phyloP scores from a whole-genome alignment of 2,797 vertebrate genomes.

The Rhinogobio ventralis region DNA sequence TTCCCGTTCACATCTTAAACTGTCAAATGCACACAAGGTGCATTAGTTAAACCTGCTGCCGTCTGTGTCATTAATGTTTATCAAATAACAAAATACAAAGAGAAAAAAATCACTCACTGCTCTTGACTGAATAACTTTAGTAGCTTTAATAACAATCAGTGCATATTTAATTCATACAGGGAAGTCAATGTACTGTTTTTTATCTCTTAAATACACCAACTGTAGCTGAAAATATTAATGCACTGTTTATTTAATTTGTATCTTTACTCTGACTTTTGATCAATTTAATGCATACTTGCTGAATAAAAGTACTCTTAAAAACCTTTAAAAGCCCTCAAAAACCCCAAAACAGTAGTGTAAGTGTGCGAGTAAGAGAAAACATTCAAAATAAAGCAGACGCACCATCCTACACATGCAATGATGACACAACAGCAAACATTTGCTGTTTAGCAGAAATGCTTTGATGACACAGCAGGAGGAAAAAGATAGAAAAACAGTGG shows the following conservation, averaged over 20 bases:
- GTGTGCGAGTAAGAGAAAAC: not conserved
- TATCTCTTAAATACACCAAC: no score
- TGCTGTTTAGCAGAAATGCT: constrained; percentile 30
- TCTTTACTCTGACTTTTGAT: not conserved
- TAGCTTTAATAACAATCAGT: not conserved
- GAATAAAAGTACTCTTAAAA: not conserved
- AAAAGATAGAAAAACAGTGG: constrained; percentile 21
- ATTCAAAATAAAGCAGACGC: not conserved
- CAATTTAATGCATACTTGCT: not conserved
- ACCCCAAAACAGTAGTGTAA: not conserved
- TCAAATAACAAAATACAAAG: no score
- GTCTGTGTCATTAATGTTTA: no score
- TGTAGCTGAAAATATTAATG: no score
- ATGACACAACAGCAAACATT: constrained; percentile 39
- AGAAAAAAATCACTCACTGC: not conserved
- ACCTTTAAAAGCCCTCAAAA: no score
- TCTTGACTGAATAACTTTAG: not conserved
- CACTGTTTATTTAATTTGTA: no score
- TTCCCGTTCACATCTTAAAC: no score
- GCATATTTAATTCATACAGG: not conserved
- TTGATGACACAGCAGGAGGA: constrained; percentile 29
- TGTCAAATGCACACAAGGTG: no score
- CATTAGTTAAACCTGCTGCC: no score
- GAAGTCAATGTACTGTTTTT: no score
- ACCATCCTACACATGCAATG: constrained; percentile 20